Evolutionary conservation across 2,113 vertebrate species (phyloP), one percentile per base, ranked within the genome.

Genomic region (Nycticebus coucang): DNA sequence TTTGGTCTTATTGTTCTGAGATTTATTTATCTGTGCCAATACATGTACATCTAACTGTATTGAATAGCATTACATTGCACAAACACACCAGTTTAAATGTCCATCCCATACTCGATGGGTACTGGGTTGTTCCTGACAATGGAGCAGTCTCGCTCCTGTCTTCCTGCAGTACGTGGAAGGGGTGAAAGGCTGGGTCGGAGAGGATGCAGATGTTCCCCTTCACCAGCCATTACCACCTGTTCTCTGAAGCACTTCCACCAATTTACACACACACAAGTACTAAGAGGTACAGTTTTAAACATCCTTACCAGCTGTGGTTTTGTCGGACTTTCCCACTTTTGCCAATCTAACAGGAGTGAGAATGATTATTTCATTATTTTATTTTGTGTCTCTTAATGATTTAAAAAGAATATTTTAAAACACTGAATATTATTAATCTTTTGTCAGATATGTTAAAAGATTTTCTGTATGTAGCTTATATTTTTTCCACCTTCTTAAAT

Each of bases 401-500:
- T n/a, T 64, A 10, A 74, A 74, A 35, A 75, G 72, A 86, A 59
- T 66, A 37, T 88, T 78, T 53, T 89, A 28, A 59, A 74, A 64
- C 80, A 68, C 24, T 81, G 45, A n/a, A 37, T 90, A 81, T 78
- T 90, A 81, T 78, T 55, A 78, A 78, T 71, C 15, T 88, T 69
- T 78, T 75, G 37, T 41, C 53, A 84, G 62, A 53, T 71, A 53
- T 79, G 62, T 26, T 91, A 41, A 80, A 86, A 78, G 13, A 30
- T 77, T 59, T 85, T 86, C 53, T 35, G 37, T 92, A 53, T 83
- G 21, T 60, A 55, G 59, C 55, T 80, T 74, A 26, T 66, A 18
- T n/a, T 89, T 87, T 59, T 87, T 50, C n/a, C 64, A 28, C 79
- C 33, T 57, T 92, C 37, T 83, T 88, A 92, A 62, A 35, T 75